Conservation (phyloP, 2,113 vertebrate species). For the Oryzias javanicus region DNA sequence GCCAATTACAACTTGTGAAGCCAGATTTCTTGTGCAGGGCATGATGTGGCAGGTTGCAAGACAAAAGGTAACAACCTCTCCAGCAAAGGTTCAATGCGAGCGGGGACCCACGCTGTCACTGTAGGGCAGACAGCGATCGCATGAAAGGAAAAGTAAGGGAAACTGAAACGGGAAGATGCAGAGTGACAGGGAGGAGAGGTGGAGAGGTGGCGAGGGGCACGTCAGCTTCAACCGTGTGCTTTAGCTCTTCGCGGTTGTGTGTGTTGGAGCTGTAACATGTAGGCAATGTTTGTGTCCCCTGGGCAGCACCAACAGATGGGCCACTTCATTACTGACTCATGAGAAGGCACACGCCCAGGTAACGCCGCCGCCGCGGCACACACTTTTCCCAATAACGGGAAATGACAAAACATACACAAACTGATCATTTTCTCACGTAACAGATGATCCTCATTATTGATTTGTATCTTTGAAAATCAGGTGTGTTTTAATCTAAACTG, state of each 20-base stretch:
- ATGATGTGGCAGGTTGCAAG: constrained; percentile 26
- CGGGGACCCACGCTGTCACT: constrained; percentile 26
- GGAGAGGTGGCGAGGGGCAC: constrained; percentile 34
- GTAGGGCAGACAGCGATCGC: constrained; percentile 19
- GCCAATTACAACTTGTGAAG: constrained; percentile 15
- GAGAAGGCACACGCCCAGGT: constrained; percentile 35
- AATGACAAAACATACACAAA: constrained; percentile 1
- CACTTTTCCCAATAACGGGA: neutral
- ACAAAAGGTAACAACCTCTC: constrained; percentile 35
- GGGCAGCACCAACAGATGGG: constrained; percentile 57
- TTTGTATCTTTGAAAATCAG: too few species aligned
- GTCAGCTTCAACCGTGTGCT: constrained; percentile 27
- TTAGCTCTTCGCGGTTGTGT: constrained; percentile 20
- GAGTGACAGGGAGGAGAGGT: constrained; percentile 19
- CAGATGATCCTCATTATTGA: too few species aligned
- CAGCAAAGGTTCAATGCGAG: constrained; percentile 17
- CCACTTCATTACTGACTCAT: constrained; percentile 59
- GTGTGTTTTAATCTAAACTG: too few species aligned
- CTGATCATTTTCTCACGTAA: too few species aligned
- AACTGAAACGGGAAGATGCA: constrained; percentile 6
- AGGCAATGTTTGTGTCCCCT: constrained; percentile 48
- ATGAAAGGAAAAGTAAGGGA: constrained; percentile 16
- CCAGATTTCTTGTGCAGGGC: constrained; percentile 27
- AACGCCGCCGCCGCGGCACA: constrained; percentile 7
- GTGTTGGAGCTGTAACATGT: constrained; percentile 36